phyloP scores from a whole-genome alignment of 2,113 vertebrate species.

The Sapajus apella region DNA sequence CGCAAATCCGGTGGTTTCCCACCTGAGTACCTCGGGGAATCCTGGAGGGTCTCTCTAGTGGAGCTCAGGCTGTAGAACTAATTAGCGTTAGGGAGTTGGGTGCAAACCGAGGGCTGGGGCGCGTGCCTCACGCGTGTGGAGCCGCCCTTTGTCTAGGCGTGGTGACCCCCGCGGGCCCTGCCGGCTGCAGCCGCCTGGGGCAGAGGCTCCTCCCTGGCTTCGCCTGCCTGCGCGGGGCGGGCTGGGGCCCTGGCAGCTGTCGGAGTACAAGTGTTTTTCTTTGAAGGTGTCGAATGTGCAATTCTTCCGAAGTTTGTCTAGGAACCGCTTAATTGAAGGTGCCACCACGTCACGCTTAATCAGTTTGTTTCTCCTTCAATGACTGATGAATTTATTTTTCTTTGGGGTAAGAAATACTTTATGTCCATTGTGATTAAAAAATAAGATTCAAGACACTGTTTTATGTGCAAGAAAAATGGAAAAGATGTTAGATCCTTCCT shows the following conservation, averaged over 20 bases:
- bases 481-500: neutral
- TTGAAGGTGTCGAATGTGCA: neutral
- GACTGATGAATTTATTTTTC: conserved; percentile 36
- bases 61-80: neutral
- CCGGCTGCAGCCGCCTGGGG: neutral
- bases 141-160: conserved; percentile 9
- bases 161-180: neutral
- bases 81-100: neutral
- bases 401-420: conserved; percentile 2
- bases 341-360: neutral
- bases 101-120: neutral
- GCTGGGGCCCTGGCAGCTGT: neutral
- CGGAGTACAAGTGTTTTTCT: neutral
- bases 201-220: neutral
- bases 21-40: neutral
- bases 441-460: neutral
- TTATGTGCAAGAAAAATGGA: neutral
- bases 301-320: neutral
- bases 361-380: neutral
- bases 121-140: neutral
- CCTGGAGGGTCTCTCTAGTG: neutral
- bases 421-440: neutral
- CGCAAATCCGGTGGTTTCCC: neutral
- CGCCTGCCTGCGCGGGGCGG: neutral
- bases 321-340: neutral